Percentiles rank a stretch among this genome's conserved stretches.
Conservation (phyloP, 53 echinoderm and acorn worm species). For the Patiria pectinifera region DNA sequence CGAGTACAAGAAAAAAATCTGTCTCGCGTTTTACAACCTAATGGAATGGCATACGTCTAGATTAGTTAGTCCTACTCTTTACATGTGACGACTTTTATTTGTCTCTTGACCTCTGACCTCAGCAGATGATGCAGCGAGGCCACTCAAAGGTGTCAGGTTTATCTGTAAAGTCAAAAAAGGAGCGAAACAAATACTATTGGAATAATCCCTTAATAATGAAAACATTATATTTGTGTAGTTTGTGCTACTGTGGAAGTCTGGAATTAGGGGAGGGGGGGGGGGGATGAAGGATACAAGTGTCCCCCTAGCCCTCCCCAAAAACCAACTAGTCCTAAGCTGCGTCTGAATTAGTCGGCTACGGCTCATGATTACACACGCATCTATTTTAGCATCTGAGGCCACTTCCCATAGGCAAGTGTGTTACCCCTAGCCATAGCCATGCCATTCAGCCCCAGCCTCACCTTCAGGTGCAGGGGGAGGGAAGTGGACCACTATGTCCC, state of each 20-base stretch:
- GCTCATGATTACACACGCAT: no score
- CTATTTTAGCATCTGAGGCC: no score
- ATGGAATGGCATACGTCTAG: background rate
- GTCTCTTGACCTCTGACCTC: conserved; percentile 1
- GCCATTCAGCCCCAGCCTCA: background rate
- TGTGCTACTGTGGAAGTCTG: no score
- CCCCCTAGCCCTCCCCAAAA: no score
- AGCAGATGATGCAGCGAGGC: conserved; percentile 49
- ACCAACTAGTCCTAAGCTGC: no score
- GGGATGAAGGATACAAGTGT: no score
- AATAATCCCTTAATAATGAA: background rate
- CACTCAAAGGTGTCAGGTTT: background rate
- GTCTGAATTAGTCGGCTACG: no score
- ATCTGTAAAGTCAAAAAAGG: background rate
- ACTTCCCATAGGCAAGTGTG: no score
- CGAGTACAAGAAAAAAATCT: background rate
- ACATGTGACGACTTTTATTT: background rate
- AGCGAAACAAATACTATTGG: background rate
- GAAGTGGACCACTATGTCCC: conserved; percentile 33
- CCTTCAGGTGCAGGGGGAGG: conserved; percentile 41
- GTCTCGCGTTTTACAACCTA: background rate
- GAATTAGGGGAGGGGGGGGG: background rate
- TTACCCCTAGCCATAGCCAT: no score
- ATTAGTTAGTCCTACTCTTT: background rate
- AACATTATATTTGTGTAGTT: background rate